Evolutionary conservation across 2,888 invertebrate species (phyloP), one percentile per base, ranked within the genome.

Genomic region (Lepidochrysops patricia): DNA sequence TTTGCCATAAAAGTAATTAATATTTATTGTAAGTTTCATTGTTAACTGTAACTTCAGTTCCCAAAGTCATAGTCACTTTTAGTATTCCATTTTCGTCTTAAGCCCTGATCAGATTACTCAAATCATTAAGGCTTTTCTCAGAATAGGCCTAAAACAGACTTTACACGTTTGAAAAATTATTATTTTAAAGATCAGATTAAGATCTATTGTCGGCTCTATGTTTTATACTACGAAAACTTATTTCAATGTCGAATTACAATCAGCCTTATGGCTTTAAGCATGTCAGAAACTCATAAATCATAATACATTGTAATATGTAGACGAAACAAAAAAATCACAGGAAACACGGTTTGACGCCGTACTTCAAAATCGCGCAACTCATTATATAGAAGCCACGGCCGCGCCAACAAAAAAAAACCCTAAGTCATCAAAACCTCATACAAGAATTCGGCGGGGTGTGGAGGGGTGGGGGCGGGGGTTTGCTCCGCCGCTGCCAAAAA

Each of bases 401-500:
- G 52, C 35, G 34, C 35, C 57, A 57, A 61, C 68, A 67, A 70
- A 71, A 70, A n/a, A 70, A 69, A 67, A 66, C 66, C 67, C 75
- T 76, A 75, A 77, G 72, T 77, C 80, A 82, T 81, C 77, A 78
- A 75, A 77, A 77, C 70, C 74, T 77, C 75, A 78, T 81, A 79
- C 78, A 75, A 72, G 72, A 71, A 67, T 63, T 67, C 63, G 69
- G 69, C 64, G 63, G 61, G 60, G 67, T 68, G 65, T 66, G 62
- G 66, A 62, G 64, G 43, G 54, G 59, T 64, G 66, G 67, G 70
- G 70, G 61, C 64, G 63, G 62, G 60, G 69, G 66, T 63, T 67
- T 68, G 68, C 67, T 62, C 54, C 54, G 54, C 54, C 67, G 77
- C 80, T 82, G 86, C 88, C 87, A 88, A 88, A 88, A 89, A 89